Conservation (phyloP, 2,797 vertebrate genomes). For the Lepilemur ruficaudatus region DNA sequence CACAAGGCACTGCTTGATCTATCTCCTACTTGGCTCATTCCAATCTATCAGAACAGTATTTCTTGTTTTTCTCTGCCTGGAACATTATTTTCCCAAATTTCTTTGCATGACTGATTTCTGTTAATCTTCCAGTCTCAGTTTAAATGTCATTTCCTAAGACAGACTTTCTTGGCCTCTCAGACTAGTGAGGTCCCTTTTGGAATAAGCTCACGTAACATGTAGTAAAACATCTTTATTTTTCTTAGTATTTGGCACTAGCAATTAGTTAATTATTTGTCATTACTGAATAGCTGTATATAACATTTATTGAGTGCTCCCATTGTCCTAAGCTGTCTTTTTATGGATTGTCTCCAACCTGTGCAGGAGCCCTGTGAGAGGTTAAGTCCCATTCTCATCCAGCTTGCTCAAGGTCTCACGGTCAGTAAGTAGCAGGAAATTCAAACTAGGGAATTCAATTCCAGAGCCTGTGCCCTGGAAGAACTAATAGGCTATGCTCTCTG, state of each 20-base stretch:
- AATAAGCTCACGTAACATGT: background rate
- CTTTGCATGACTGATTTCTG: background rate
- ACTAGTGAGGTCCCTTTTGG: background rate
- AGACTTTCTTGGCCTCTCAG: background rate
- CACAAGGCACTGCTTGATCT: background rate
- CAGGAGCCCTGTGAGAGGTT: background rate
- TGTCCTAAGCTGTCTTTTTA: background rate
- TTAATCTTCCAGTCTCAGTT: background rate
- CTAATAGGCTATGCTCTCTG: background rate
- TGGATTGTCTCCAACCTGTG: background rate
- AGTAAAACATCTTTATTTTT: conserved; percentile 23
- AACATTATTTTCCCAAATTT: background rate
- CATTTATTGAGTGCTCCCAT: background rate
- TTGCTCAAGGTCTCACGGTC: background rate
- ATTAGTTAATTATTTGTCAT: background rate
- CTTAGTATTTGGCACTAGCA: background rate
- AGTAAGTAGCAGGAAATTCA: conserved; percentile 11
- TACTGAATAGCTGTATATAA: background rate
- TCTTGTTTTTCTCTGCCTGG: background rate
- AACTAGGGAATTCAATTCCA: background rate
- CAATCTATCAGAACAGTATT: background rate
- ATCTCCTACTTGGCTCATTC: background rate
- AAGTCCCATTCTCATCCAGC: background rate
- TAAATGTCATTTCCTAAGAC: background rate
- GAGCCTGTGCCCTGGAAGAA: background rate